Base-by-base conservation (phyloP, 2,797 vertebrate genomes). In the Selene dorsalis region DNA sequence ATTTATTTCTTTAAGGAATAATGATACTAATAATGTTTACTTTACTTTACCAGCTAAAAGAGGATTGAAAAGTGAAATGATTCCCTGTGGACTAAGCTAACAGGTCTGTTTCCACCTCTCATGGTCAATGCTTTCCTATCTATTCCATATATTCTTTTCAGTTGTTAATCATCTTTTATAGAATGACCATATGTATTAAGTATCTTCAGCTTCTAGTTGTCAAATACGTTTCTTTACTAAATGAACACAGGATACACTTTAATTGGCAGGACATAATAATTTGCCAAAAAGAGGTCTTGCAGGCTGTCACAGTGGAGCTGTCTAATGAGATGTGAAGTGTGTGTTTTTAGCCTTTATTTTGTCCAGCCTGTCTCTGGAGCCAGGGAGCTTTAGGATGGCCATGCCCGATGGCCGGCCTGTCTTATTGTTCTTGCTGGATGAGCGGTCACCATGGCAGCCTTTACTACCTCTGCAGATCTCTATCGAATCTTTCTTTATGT, bases 381-480 rank as follows among this genome's bases (percentile, higher is more conserved):
- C 90, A 56, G 88, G 69, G 88, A 85, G 94, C 91, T 94, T 94
- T 91, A 84, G 91, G 66, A 77, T 30, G 75, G 62, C 65, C 38
- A n/a, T 63, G 78, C 76, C 73, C 13, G 18, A 80, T 41, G 69
- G 79, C 67, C 56, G 4, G 35, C 77, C 84, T 90, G 85, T 89
- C 91, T 90, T 92, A 85, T 67, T 88, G 86, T 87, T 87, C 84
- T 89, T 90, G 75, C 91, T 87, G 90, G 91, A 87, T 93, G 91
- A 93, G 80, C 68, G 69, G 60, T 89, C 82, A 86, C 87, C 73
- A 66, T 69, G 84, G 83, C 13, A 57, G 75, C 79, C 81, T 81
- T 81, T 90, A 91, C 91, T 63, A 91, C 89, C 88, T 84, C 92
- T 91, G 93, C 94, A 95, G 93, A 95, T 95, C 86, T 91, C 88